Evolutionary conservation across 2,888 invertebrate species (phyloP).

Genomic region (Zygogramma bicolorata): DNA sequence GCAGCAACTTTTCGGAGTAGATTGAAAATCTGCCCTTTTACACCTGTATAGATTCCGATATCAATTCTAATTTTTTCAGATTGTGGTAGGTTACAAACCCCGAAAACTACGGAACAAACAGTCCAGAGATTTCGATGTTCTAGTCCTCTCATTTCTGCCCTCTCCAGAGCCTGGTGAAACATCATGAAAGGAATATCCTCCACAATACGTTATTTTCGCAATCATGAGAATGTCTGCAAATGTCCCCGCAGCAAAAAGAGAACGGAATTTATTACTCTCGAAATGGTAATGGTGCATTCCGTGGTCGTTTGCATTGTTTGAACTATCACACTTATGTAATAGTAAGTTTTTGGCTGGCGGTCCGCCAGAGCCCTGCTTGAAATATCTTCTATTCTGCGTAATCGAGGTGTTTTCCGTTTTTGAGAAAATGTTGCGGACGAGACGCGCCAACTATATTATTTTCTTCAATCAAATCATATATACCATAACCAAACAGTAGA

Average conservation of each 20-base stretch:
- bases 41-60: too few relatives aligned
- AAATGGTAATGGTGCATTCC: slow-evolving; percentile 26
- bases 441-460: too few relatives aligned
- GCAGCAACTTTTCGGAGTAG: too few relatives aligned
- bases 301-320: slow-evolving; percentile 32
- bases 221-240: slow-evolving; percentile 9
- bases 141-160: too few relatives aligned
- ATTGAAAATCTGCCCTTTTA: too few relatives aligned
- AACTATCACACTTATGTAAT: slow-evolving; percentile 35
- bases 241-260: slow-evolving; percentile 14
- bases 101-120: too few relatives aligned
- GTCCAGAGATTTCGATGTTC: not conserved
- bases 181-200: not conserved
- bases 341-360: slow-evolving; percentile 26
- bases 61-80: too few relatives aligned
- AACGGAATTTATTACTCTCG: slow-evolving; percentile 21
- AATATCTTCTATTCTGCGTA: slow-evolving; percentile 19
- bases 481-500: too few relatives aligned
- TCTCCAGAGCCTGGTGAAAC: not conserved
- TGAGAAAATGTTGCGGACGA: too few relatives aligned
- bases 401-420: slow-evolving; percentile 13
- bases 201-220: not conserved
- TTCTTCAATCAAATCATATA: too few relatives aligned
- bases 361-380: slow-evolving; percentile 22
- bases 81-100: too few relatives aligned